Conservation (phyloP, 2,113 vertebrate genomes). For the Corvus moneduloides region DNA sequence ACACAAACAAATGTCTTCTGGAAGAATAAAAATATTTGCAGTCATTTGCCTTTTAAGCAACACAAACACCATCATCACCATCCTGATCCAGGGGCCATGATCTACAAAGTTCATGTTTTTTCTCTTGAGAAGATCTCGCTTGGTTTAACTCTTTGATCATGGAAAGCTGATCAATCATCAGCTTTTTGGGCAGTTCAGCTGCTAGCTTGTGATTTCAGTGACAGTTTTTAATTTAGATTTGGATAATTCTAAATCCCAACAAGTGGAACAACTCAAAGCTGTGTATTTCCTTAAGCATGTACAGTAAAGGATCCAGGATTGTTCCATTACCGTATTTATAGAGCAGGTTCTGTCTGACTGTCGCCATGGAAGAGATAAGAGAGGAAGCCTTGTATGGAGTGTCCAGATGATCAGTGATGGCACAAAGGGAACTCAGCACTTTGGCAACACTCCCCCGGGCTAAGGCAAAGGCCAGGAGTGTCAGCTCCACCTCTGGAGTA, state of each 20-base stretch:
- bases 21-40: background rate
- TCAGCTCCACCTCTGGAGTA: conserved; percentile 90
- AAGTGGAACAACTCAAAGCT: background rate
- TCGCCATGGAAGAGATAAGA: conserved; percentile 88
- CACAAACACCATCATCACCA: background rate
- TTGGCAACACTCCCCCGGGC: conserved; percentile 93
- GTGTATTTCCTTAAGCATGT: background rate
- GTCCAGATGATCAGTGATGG: conserved; percentile 84
- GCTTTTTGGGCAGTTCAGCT: background rate
- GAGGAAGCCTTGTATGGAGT: conserved; percentile 83
- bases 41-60: background rate
- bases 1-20: background rate
- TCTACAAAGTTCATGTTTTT: background rate
- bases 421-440: conserved; percentile 86
- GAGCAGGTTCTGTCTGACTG: conserved; percentile 88
- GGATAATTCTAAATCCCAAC: background rate
- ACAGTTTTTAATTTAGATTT: background rate
- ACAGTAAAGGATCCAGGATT: background rate
- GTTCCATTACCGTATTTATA: conserved; percentile 87
- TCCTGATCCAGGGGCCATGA: background rate
- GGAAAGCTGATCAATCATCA: background rate
- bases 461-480: conserved; percentile 91
- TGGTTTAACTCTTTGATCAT: background rate
- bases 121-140: background rate
- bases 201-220: background rate